Evolutionary conservation across 2,797 vertebrate genomes (phyloP), one percentile per base, ranked within the genome.

Genomic region (Bovichtus variegatus): DNA sequence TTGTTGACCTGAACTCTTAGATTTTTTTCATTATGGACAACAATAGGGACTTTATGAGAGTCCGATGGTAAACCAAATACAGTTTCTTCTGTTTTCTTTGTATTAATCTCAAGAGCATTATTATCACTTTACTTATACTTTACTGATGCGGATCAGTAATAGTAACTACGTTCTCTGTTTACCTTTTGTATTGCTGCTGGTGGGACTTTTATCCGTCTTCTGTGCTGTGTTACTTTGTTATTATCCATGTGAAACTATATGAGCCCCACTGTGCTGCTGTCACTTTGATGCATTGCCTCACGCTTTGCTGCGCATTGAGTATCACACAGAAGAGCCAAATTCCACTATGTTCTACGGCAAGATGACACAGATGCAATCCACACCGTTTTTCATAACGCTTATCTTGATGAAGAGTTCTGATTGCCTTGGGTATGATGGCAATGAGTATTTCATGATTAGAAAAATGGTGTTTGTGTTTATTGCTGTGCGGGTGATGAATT

Each of bases 241-340:
- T 64, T 57, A 46, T 70, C 55, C 61, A 9, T 12, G 51, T 67
- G 58, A 67, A 80, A 62, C 50, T 19, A 29, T 16, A 41, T 53
- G 61, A 80, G 68, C 61, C 71, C 65, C 29, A 15, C 27, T 10
- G 55, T 57, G 61, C 70, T 16, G 74, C 72, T 85, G 89, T 81
- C 84, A 71, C 75, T 77, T 71, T 90, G 89, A 93, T 81, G 9
- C 34, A 88, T 87, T 0, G 66, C 71, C 67, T 81, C 64, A 50
- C 43, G 50, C 73, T 71, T 60, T 61, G 74, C 78, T 80, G 66
- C 82, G 68, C 84, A 77, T 58, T 83, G 68, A 83, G 71, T 77
- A 78, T 76, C 41, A 81, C 65, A 83, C 82, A 70, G 76, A 73
- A 46, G 38, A 74, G 41, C 38, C 71, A 67, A 15, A 64, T 63